Base-by-base conservation (phyloP, 1,140 invertebrate species). In the Odontomachus brunneus region DNA sequence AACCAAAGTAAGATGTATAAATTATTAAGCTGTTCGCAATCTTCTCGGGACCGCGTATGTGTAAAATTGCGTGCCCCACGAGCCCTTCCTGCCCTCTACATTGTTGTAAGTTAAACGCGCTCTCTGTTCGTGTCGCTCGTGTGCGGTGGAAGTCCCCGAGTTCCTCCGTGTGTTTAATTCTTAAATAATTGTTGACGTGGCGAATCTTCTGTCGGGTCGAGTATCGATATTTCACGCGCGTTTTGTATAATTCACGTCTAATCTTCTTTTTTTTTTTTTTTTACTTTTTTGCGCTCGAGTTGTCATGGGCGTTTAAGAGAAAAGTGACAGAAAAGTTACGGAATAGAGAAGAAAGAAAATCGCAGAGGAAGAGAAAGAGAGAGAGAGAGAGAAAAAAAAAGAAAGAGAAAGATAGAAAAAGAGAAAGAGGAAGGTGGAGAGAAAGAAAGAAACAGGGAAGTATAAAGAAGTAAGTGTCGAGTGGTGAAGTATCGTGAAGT, bases 261-360 rank as follows among this genome's bases (percentile, higher is more conserved):
- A 11, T 44, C 9, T 44, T 44, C 38, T 3, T 44, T 11, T 44
- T 44, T 44, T 11, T 44, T 44, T 62, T 59, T 73, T 29, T 51
- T 71, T 82, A 22, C 80, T 59, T 73, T 29, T 51, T 71, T 82
- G 33, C 80, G 69, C 57, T 82, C 80, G 71, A 82, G 69, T 82
- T 71, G 69, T 82, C 78, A 22, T 69, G 49, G 67, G 55, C 83
- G 84, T 67, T 80, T 63, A 11, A 63, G 49, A 83, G 53, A 83
- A 33, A 72, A 73, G 69, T 75, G 69, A 82, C 4, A 69, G 83
- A 62, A 59, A 63, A 83, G 53, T 49, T 19, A 83, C 24, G 62
- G 14, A 33, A 33, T 33, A 73, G 53, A 65, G 14, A 83, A 65
- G 14, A 83, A 57, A 65, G 38, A 74, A 24, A 55, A 57, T 57